Evolutionary conservation across 2,888 invertebrate species (phyloP).

Genomic region (Dryocosmus kuriphilus): DNA sequence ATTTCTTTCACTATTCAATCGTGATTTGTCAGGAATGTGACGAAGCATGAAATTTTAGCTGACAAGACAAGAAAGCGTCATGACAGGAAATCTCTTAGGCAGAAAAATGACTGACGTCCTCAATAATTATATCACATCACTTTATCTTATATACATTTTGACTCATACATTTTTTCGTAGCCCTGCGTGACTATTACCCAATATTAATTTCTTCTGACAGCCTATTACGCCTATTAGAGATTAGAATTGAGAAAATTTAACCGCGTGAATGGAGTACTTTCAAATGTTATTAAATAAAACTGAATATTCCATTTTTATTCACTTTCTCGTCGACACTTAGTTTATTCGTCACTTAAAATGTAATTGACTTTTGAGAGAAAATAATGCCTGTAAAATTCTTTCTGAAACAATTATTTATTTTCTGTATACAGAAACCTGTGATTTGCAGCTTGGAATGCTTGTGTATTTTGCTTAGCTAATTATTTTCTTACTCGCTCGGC

Average conservation of each 20-base stretch:
- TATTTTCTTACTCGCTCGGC: slow-evolving; percentile 12
- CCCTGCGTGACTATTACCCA: too few species aligned
- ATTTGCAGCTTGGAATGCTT: slow-evolving; percentile 4
- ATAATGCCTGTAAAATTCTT: neutral
- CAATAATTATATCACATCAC: neutral
- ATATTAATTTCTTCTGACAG: too few species aligned
- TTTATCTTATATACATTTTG: neutral
- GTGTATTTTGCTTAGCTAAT: slow-evolving; percentile 16
- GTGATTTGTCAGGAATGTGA: neutral
- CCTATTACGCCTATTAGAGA: neutral
- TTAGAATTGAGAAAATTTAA: neutral
- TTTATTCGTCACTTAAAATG: neutral
- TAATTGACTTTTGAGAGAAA: neutral
- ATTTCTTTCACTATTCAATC: neutral
- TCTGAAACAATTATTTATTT: slow-evolving; percentile 11
- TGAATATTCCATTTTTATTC: neutral
- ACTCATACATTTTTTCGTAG: too few species aligned
- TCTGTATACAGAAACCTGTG: neutral
- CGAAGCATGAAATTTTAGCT: neutral
- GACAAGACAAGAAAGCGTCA: neutral
- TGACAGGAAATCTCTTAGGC: neutral
- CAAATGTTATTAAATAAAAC: neutral
- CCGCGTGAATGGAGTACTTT: neutral
- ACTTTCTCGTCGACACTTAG: neutral
- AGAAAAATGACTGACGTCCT: slow-evolving; percentile 43